Evolutionary conservation across 2,113 vertebrate species (phyloP).

Genomic region (Chaetorhynchus papuensis): DNA sequence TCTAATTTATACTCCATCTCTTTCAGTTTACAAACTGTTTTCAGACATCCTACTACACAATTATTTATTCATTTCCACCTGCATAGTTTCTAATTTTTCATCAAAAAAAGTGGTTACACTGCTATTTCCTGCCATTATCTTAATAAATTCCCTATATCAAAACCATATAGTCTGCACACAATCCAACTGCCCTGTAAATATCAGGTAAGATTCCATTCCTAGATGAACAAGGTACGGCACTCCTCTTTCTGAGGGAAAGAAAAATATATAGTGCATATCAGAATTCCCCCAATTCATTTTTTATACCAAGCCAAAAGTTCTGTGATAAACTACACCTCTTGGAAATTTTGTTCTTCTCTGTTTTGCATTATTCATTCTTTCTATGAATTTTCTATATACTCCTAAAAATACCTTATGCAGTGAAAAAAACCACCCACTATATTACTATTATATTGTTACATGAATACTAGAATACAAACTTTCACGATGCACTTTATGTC

Average conservation of each 20-base stretch:
- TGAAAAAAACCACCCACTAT: fast-evolving
- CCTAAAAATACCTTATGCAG: background rate
- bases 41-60: background rate
- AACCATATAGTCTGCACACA: background rate
- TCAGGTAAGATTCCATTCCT: background rate
- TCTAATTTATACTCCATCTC: background rate
- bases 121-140: background rate
- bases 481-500: background rate
- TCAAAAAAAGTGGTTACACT: background rate
- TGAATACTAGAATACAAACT: background rate
- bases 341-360: background rate
- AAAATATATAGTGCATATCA: background rate
- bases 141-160: background rate
- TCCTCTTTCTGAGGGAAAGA: background rate
- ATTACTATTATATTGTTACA: background rate
- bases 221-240: background rate
- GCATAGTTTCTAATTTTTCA: background rate
- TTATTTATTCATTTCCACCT: background rate
- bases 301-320: background rate
- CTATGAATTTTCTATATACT: background rate
- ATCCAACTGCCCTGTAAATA: background rate
- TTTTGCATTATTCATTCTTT: background rate
- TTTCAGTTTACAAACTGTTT: background rate
- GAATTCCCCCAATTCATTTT: background rate
- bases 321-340: background rate